phyloP scores from a whole-genome alignment of 2,888 invertebrate genomes.

The Aspidapion aeneum region DNA sequence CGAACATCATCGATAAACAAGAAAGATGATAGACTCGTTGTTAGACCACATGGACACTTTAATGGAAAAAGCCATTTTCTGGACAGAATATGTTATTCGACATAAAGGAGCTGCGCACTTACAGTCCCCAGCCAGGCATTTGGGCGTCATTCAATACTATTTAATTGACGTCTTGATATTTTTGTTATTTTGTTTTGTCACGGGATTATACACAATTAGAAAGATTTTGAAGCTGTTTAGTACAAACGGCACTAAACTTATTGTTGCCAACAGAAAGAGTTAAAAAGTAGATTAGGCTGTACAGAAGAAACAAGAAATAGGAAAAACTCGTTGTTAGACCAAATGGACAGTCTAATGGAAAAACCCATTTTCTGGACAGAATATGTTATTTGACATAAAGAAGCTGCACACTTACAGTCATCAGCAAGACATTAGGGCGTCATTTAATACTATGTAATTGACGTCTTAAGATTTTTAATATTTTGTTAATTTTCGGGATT shows the following conservation, averaged over 20 bases:
- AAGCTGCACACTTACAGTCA: constrained; percentile 74
- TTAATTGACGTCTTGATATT: constrained; percentile 57
- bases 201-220: no score
- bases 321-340: constrained; percentile 66
- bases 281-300: no score
- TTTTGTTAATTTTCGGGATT: constrained; percentile 41
- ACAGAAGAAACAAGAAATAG: constrained; percentile 61
- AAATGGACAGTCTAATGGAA: constrained; percentile 71
- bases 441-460: constrained; percentile 64
- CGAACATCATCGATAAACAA: constrained; percentile 57
- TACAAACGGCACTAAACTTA: no score
- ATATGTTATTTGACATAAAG: constrained; percentile 76
- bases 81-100: constrained; percentile 83
- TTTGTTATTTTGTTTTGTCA: constrained; percentile 43
- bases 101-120: constrained; percentile 78
- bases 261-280: no score
- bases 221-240: no score
- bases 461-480: constrained; percentile 52
- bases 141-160: constrained; percentile 65
- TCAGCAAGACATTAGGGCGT: constrained; percentile 67
- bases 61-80: constrained; percentile 73
- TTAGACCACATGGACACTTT: constrained; percentile 75
- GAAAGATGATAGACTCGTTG: constrained; percentile 61
- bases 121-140: constrained; percentile 68
- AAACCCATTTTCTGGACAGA: constrained; percentile 84